Evolutionary conservation across 2,113 vertebrate species (phyloP), one percentile per base, ranked within the genome.

Genomic region (Aegithalos caudatus): DNA sequence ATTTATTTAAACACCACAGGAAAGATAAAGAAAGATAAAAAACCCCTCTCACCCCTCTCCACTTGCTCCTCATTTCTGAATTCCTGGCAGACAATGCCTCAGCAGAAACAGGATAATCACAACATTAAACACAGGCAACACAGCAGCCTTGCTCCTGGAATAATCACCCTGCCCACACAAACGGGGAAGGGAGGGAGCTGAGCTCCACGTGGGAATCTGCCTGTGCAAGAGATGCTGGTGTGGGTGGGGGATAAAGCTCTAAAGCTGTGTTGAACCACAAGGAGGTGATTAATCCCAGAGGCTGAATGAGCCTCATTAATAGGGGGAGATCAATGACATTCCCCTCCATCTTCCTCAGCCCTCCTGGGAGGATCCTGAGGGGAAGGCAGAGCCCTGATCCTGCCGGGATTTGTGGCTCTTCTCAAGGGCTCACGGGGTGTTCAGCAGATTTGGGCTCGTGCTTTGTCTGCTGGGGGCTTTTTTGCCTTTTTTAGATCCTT

Each of bases 341-440:
- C 37, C 45, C 61, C 80, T 25, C 2, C 19, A 20, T 57, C 47
- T 33, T 35, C 42, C 29, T 24, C 6, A 17, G 51, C 42, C 51
- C 51, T 45, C 48, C 44, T 2, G 33, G 57, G 57, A 64, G 51
- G 1, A 17, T 47, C 33, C 40, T 7, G 54, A 7, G 48, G 54
- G 58, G 37, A 14, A 6, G 48, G 78, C 44, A 5, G 2, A 8
- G 40, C 51, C 53, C 57, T 1, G 25, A 13, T 21, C 58, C 17
- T 40, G 56, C 69, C 0, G 2, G 74, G 21, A 8, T 54, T 45
- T 15, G 50, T 3, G 11, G 37, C 8, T 0, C 37, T 35, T 37
- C 5, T 10, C 33, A 6, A 31, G 51, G 86, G 71, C 69, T 90
- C 62, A 0, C 3, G 3, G 67, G 47, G 7, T 9, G 3, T 20